These are phyloP conservation scores for Caenorhabditis latens DNA, from an alignment of 1,140 invertebrate species.

Conservation along the genomic window DNA sequence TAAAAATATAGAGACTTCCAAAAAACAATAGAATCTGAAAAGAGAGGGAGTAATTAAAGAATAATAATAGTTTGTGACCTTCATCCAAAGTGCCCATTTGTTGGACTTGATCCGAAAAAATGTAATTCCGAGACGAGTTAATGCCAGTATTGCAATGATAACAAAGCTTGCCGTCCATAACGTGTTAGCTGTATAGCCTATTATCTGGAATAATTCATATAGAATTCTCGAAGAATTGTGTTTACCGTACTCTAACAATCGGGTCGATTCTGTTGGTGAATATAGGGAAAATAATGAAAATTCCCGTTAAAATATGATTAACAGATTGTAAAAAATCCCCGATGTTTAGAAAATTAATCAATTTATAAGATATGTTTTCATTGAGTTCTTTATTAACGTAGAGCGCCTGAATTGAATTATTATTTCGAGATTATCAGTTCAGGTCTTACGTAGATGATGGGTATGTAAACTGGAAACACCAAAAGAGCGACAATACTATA, in stretches of 20 bases:
- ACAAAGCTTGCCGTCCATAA: background rate
- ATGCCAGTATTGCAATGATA: background rate
- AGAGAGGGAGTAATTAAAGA: background rate
- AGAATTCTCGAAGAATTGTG: background rate
- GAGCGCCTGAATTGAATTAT: background rate
- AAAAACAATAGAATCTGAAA: background rate
- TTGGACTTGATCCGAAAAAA: background rate
- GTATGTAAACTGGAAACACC: background rate
- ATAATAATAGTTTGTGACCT: background rate
- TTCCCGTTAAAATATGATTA: background rate
- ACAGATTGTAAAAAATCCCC: background rate
- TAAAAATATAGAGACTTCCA: background rate
- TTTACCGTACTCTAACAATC: background rate
- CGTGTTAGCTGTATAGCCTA: background rate
- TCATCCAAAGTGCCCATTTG: background rate
- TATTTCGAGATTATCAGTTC: background rate
- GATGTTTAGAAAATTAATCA: background rate
- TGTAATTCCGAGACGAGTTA: background rate
- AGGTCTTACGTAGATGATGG: background rate
- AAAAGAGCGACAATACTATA: background rate
- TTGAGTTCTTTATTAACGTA: background rate
- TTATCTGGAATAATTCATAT: background rate
- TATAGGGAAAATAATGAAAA: background rate
- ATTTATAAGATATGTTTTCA: conserved; percentile 21
- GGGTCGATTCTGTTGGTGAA: background rate